Evolutionary conservation across 2,113 vertebrate genomes (phyloP).

Genomic region (Tupaia tana): DNA sequence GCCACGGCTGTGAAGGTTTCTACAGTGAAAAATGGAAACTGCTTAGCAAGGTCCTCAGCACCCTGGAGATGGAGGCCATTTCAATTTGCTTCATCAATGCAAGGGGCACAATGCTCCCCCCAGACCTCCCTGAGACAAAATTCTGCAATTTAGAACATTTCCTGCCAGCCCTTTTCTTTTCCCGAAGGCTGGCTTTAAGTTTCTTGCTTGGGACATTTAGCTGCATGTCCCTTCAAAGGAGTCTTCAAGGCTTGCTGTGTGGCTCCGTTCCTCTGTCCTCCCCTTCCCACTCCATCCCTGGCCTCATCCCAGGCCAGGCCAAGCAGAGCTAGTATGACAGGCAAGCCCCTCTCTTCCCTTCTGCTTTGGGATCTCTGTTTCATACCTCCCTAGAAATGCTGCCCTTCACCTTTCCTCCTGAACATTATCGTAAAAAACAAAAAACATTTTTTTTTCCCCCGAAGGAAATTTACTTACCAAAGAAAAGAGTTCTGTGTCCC

Average conservation of each 20-base stretch:
- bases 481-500: neutral
- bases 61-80: neutral
- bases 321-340: neutral
- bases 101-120: neutral
- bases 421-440: neutral
- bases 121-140: slow-evolving; percentile 46
- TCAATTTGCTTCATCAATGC: neutral
- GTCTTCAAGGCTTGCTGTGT: fast-evolving
- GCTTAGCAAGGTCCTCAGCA: neutral
- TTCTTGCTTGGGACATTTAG: neutral
- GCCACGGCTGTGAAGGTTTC: slow-evolving; percentile 15
- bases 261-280: neutral
- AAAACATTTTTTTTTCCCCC: neutral
- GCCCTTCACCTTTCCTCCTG: neutral
- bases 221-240: neutral
- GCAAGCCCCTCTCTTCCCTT: neutral
- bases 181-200: neutral
- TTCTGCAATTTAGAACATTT: neutral
- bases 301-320: neutral
- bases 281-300: too few relatives aligned
- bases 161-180: neutral
- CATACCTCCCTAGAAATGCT: neutral
- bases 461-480: neutral
- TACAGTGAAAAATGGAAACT: slow-evolving; percentile 2
- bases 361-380: neutral